A percentile compares a stretch with the other conserved stretches of the same genome.
Conservation (phyloP, 1,140 invertebrate genomes). For the Anastrepha ludens region DNA sequence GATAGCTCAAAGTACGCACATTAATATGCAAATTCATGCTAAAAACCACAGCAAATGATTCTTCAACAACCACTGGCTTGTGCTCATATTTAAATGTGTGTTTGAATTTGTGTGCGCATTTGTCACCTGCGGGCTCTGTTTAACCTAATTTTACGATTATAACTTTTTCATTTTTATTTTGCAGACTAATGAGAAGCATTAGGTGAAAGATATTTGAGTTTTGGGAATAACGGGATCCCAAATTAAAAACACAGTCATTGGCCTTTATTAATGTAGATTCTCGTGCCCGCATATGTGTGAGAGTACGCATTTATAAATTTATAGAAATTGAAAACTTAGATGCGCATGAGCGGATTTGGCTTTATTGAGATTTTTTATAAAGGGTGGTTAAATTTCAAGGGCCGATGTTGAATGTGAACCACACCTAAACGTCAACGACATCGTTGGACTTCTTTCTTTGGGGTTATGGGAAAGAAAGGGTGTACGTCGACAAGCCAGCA, state of each 20-base stretch:
- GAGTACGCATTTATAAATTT: no score
- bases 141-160: background rate
- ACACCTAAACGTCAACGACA: no score
- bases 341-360: no score
- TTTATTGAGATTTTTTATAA: no score
- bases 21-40: slow-evolving; percentile 11
- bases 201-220: background rate
- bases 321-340: no score
- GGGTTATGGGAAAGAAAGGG: no score
- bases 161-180: background rate
- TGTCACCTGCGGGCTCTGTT: background rate
- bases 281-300: no score
- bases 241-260: background rate
- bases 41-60: background rate
- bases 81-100: background rate
- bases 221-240: background rate
- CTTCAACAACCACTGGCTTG: background rate
- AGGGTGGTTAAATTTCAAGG: no score
- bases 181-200: background rate
- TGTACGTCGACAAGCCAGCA: no score
- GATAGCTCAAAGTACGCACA: background rate
- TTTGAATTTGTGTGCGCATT: background rate
- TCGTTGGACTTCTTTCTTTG: no score
- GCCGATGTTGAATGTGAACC: no score
- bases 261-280: background rate